These are phyloP conservation scores for Diabrotica virgifera DNA, from an alignment of 1,140 invertebrate genomes.

Conservation along the genomic window DNA sequence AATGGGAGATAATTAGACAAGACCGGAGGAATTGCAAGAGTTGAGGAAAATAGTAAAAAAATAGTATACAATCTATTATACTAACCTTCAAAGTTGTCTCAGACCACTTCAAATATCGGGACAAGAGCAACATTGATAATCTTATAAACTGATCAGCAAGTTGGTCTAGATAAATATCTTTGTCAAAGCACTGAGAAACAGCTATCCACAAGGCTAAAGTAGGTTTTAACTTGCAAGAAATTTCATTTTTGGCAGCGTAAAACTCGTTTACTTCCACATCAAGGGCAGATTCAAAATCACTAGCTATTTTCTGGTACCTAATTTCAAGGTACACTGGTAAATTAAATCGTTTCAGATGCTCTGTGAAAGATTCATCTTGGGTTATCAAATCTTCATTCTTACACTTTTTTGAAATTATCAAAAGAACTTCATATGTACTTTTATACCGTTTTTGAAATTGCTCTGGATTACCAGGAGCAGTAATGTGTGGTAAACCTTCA, in stretches of 20 bases:
- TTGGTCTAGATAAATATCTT: constrained; percentile 39
- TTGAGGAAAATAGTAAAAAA: no score
- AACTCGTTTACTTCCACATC: constrained; percentile 24
- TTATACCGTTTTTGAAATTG: constrained; percentile 81
- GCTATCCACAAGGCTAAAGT: constrained; percentile 34
- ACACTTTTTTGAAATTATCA: constrained; percentile 69
- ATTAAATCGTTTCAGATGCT: constrained; percentile 80
- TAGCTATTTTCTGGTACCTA: constrained; percentile 84
- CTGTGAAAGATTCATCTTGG: constrained; percentile 51
- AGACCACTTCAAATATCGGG: constrained; percentile 38
- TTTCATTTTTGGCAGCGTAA: constrained; percentile 26
- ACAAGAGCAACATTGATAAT: constrained; percentile 38
- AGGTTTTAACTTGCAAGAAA: constrained; percentile 32
- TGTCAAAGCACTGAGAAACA: constrained; percentile 34
- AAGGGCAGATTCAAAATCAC: constrained; percentile 37
- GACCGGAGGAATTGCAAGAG: no score
- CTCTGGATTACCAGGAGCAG: constrained; percentile 88
- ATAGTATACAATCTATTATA: not conserved
- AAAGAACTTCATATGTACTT: constrained; percentile 76
- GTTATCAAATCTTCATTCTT: constrained; percentile 53
- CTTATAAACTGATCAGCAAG: constrained; percentile 43
- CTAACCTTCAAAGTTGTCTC: constrained; percentile 32
- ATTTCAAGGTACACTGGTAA: constrained; percentile 95
- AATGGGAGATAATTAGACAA: no score
- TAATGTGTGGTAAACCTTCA: constrained; percentile 75